Evolutionary conservation across 2,797 vertebrate species (phyloP).

Genomic region (Sebastes miniatus): DNA sequence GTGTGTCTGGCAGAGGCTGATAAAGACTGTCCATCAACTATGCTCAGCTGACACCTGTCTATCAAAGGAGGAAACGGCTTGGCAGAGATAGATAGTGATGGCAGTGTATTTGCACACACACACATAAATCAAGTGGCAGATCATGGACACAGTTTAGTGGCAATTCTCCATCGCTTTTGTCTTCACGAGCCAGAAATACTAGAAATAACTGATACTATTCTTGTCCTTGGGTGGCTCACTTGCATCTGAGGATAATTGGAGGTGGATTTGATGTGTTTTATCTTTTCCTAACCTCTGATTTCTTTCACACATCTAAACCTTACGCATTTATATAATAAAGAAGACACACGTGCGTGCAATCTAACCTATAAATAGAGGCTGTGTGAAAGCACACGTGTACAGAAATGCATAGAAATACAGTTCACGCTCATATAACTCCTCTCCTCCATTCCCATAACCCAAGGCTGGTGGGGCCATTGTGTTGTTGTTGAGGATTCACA

Average conservation of each 20-base stretch:
- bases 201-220: background rate
- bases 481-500: slow-evolving; percentile 79
- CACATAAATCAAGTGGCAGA: slow-evolving; percentile 57
- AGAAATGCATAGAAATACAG: slow-evolving; percentile 43
- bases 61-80: slow-evolving; percentile 59
- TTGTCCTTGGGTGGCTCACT: background rate
- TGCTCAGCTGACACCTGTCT: slow-evolving; percentile 72
- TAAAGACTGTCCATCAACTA: slow-evolving; percentile 71
- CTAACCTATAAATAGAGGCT: slow-evolving; percentile 25
- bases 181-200: background rate
- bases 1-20: slow-evolving; percentile 69
- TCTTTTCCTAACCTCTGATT: background rate
- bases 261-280: slow-evolving; percentile 1
- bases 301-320: background rate
- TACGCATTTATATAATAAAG: background rate
- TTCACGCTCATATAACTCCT: slow-evolving; percentile 45
- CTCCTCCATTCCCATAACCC: slow-evolving; percentile 75
- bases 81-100: slow-evolving; percentile 58
- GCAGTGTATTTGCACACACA: slow-evolving; percentile 40
- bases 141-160: slow-evolving; percentile 9
- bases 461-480: slow-evolving; percentile 73
- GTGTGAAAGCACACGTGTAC: slow-evolving; percentile 9
- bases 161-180: slow-evolving; percentile 1
- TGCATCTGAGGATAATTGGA: background rate
- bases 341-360: background rate